Percentiles rank a stretch among this genome's conserved stretches.
Evolutionary conservation across 1,140 invertebrate species (phyloP).

Genomic region (Nasonia giraulti): DNA sequence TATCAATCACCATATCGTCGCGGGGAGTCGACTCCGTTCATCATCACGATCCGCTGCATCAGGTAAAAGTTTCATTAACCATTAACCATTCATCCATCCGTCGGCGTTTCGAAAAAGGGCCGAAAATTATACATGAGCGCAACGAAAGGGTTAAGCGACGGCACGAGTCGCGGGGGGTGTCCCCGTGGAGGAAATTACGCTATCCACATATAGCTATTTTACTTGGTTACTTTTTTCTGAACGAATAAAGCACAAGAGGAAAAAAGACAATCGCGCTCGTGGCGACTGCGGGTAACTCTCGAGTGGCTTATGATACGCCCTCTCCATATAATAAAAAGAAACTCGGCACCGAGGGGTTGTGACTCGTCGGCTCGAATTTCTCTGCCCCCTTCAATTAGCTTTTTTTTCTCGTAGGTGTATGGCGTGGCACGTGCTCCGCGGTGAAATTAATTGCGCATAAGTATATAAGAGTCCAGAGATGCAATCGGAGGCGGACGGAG

Average conservation of each 20-base stretch:
- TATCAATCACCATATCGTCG: neutral
- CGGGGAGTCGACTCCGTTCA: neutral
- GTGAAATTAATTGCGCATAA: neutral
- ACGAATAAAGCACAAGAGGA: neutral
- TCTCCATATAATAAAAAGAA: neutral
- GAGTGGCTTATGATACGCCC: neutral
- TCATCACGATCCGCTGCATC: neutral
- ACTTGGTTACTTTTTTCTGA: neutral
- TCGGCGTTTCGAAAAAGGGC: neutral
- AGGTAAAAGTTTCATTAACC: neutral
- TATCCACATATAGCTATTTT: neutral
- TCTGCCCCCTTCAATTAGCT: constrained; percentile 20
- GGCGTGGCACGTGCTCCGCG: neutral
- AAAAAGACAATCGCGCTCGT: constrained; percentile 14
- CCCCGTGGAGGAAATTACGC: neutral
- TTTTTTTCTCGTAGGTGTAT: neutral
- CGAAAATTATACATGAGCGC: neutral
- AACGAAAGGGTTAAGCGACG: neutral
- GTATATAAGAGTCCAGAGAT: neutral
- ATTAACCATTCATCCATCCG: neutral
- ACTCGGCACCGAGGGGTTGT: neutral
- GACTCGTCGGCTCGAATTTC: constrained; percentile 7
- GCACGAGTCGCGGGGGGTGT: neutral
- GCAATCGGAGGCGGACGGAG: too few species aligned
- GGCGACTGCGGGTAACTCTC: constrained; percentile 5